Percentiles rank a stretch among this genome's conserved stretches.
Evolutionary conservation across 35 echinoderm and acorn worm species (phyloP).

Genomic region (Acanthaster planci): DNA sequence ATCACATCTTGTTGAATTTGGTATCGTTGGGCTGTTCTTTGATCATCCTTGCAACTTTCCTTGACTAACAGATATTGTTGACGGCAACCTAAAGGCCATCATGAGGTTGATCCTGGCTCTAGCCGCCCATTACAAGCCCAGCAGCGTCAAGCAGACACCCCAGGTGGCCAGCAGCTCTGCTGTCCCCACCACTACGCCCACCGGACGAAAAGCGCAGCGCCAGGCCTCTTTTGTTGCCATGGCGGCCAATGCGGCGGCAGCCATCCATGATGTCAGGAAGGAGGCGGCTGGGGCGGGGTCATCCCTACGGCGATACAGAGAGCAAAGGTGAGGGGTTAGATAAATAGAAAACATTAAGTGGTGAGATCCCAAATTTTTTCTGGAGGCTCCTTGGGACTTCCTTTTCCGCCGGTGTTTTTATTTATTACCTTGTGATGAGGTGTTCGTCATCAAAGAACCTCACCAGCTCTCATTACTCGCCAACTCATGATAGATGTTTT

Average conservation of each 20-base stretch:
- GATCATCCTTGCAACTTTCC: not conserved
- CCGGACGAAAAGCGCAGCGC: constrained; percentile 38
- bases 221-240: constrained; percentile 89
- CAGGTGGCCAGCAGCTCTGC: constrained; percentile 33
- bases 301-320: constrained; percentile 77
- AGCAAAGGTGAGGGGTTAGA: constrained; percentile 47
- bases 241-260: constrained; percentile 83
- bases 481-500: too few species aligned
- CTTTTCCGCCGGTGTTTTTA: too few species aligned
- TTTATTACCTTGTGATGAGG: too few species aligned
- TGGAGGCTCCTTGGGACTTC: too few species aligned
- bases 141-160: constrained; percentile 92
- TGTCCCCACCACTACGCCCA: constrained; percentile 24
- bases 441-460: too few species aligned
- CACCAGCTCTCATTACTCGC: too few species aligned
- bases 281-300: constrained; percentile 75
- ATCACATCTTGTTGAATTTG: too few species aligned
- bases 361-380: too few species aligned
- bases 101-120: constrained; percentile 95
- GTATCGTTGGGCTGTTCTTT: not conserved
- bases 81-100: constrained; percentile 94
- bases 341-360: too few species aligned
- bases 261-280: constrained; percentile 88
- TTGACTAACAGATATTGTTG: constrained; percentile 78
- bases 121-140: constrained; percentile 96